Base-by-base conservation (phyloP, 2,113 vertebrate genomes). In the Oncorhynchus gorbuscha region DNA sequence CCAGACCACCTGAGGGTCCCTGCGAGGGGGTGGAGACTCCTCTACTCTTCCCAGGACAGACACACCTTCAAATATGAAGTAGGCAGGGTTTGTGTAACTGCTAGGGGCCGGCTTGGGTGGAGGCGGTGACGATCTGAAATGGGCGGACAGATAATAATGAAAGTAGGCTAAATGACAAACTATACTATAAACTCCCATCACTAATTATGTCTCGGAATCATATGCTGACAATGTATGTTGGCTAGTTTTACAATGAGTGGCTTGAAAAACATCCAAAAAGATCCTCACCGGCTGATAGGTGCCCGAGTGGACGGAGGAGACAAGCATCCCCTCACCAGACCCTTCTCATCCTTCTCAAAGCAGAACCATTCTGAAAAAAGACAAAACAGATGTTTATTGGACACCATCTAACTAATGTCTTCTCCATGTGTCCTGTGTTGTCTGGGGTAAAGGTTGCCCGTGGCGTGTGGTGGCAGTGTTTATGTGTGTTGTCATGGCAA, bases 21-120 rank as follows among this genome's bases (percentile, higher is more conserved):
- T 89, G 7, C 8, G 6, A 0, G 81, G 80, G 4, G 88, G 81
- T 1, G 79, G 85, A 39, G 48, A 71, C 3, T 93, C 90, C 67
- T 77, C 89, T 3, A 76, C 67, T 0, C 5, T 76, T 70, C 86
- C 83, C 0, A 81, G 0, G 6, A 89, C 88, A 14, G 94, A 92
- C 45, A 94, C 72, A 0, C 93, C 94, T 84, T 96, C 95, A 4
- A 97, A 95, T 83, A 96, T 94, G 91, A 95, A 95, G 90, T 96
- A 97, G 71, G 95, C 94, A 0, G 95, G 95, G 82, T 96, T 97
- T 86, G 94, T 96, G 92, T 96, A 97, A 90, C 89, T 91, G 22
- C 86, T 83, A 0, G 92, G 70, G 0, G 83, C 84, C n/a, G 89
- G 84, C 0, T 91, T 90, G 28, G 90, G 72, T 48, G 94, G 88